These are phyloP conservation scores for Ridgeia piscesae DNA, from an alignment of 1,140 invertebrate species.

Conservation along the genomic window DNA sequence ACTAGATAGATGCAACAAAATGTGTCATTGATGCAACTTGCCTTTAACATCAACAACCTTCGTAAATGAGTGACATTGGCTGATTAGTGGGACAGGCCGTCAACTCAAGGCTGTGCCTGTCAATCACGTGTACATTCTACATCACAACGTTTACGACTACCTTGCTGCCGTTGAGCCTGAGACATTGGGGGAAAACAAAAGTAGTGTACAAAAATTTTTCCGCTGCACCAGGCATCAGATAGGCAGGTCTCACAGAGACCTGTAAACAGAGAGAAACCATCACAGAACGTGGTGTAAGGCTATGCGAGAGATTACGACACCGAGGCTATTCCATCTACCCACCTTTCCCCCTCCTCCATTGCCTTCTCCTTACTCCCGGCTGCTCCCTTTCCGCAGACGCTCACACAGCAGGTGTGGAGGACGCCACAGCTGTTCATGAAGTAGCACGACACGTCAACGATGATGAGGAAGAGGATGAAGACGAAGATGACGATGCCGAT, in stretches of 20 bases:
- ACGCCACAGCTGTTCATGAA: constrained; percentile 64
- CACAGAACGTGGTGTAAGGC: neutral
- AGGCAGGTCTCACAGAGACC: neutral
- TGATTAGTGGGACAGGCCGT: too few relatives aligned
- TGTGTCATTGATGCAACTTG: too few relatives aligned
- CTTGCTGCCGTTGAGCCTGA: too few relatives aligned
- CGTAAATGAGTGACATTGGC: too few relatives aligned
- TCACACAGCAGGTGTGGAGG: constrained; percentile 33
- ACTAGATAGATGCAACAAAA: too few relatives aligned
- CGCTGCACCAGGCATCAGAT: neutral
- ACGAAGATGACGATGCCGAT: constrained; percentile 76
- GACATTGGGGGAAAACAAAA: too few relatives aligned
- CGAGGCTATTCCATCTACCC: neutral
- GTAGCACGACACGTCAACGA: constrained; percentile 76
- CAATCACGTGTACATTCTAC: too few relatives aligned
- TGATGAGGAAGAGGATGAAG: constrained; percentile 72
- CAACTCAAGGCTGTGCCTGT: too few relatives aligned
- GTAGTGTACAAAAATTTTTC: neutral
- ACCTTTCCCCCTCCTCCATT: constrained; percentile 29
- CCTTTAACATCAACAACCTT: too few relatives aligned
- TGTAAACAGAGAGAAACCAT: neutral
- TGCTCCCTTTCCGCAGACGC: constrained; percentile 24
- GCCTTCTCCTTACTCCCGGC: constrained; percentile 9
- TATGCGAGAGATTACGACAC: neutral
- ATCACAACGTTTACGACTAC: too few relatives aligned